A percentile compares a stretch with the other conserved stretches of the same genome.
These are phyloP conservation scores for Hyperopisus bebe DNA, from an alignment of 2,113 vertebrate species.

Conservation along the genomic window DNA sequence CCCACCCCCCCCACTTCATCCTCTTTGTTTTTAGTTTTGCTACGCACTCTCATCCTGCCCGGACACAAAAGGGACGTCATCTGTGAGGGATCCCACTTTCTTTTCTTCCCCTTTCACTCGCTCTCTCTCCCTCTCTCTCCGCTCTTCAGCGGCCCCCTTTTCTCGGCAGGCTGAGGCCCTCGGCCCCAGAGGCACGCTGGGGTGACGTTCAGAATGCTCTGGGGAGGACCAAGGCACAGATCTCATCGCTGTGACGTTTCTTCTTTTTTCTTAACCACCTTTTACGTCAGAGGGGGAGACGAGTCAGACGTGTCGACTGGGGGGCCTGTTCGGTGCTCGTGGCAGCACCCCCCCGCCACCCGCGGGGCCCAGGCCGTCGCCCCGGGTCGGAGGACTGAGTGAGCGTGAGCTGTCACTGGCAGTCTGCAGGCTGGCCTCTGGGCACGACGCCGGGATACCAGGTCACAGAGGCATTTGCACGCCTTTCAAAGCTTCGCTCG, in stretches of 20 bases:
- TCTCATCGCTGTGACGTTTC: background rate
- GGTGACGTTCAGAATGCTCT: background rate
- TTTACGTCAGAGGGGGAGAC: background rate
- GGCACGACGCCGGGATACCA: background rate
- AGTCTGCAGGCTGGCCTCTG: background rate
- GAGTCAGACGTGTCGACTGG: background rate
- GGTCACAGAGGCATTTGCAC: background rate
- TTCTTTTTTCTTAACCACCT: background rate
- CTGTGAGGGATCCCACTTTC: conserved; percentile 50
- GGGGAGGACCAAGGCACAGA: background rate
- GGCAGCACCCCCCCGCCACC: background rate
- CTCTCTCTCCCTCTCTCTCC: conserved; percentile 14
- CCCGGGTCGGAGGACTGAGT: background rate
- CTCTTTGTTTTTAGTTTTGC: conserved; percentile 69
- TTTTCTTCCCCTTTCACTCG: conserved; percentile 35
- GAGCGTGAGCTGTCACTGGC: background rate
- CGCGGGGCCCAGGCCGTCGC: background rate
- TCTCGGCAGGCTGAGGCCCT: conserved; percentile 14
- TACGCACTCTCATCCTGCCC: conserved; percentile 53
- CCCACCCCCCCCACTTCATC: conserved; percentile 45
- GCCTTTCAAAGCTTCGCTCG: background rate
- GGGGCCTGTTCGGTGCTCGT: background rate
- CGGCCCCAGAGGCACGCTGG: background rate
- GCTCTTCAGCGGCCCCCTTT: conserved; percentile 28
- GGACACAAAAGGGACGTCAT: conserved; percentile 64